Base-by-base conservation (phyloP, 1,140 invertebrate genomes). In the Heterodera schachtii region DNA sequence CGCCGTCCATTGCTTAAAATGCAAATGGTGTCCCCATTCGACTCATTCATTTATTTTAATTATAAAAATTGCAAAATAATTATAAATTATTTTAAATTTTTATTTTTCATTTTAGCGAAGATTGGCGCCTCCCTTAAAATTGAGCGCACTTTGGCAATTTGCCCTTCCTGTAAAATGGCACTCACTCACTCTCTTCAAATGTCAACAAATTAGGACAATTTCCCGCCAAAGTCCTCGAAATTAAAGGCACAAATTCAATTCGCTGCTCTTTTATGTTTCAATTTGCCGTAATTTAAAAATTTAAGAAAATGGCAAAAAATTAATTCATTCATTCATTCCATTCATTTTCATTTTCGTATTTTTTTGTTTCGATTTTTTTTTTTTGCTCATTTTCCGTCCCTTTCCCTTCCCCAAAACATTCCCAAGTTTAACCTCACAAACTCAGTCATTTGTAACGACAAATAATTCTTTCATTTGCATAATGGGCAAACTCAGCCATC, bases 181-280 rank as follows among this genome's bases (percentile, higher is more conserved):
- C 57, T 64, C 57, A 16, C 57, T 64, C 49, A 11, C 6, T 31
- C 31, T 31, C 31, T 31, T 19, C 5, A 64, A 64, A 64, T 19
- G 16, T 64, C 57, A 64, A 64, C 57, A 64, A 64, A 64, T 64
- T 64, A 64, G 57, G 57, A 64, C 57, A 64, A 64, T 64, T 64
- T 64, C 13, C 13, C 57, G 57, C 57, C 57, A 64, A 64, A 19
- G 57, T 64, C 57, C 57, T 64, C 57, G 57, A 64, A 64, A 64
- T 64, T 64, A 64, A 64, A 16, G 57, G 13, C 57, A 13, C 13
- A 64, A 64, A 64, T 64, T 64, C 57, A 11, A 52, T 64, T 64
- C 19, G 13, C 11, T 19, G 16, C 19, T 19, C 57, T 64, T 64
- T 64, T 19, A 64, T 31, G 31, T 31, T 31, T 31, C 31, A 31